Conservation (phyloP, 35 echinoderm and acorn worm species). For the Lytechinus pictus region DNA sequence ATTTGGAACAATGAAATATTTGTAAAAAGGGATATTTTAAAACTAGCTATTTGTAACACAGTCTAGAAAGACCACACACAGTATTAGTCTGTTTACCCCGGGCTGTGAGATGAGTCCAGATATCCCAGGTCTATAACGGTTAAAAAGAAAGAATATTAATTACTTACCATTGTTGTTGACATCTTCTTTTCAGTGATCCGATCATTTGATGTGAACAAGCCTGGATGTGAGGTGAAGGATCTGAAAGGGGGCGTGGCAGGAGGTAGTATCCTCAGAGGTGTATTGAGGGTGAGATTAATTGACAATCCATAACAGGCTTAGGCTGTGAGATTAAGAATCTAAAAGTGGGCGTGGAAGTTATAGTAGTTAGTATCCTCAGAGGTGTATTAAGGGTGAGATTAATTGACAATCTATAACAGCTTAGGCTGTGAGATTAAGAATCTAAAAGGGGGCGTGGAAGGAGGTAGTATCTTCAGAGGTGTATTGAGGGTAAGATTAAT, state of each 20-base stretch:
- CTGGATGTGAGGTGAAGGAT: conserved; percentile 96
- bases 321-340: conserved; percentile 61
- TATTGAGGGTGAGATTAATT: conserved; percentile 74
- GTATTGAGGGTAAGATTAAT: conserved; percentile 79
- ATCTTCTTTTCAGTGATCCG: conserved; percentile 77
- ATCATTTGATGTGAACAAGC: conserved; percentile 99
- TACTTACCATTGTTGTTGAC: background rate
- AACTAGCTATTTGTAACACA: too few species aligned
- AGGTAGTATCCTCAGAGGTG: conserved; percentile 91
- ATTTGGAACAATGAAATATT: too few species aligned
- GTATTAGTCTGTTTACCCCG: too few species aligned
- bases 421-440: conserved; percentile 44
- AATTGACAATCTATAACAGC: background rate
- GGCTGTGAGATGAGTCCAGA: too few species aligned
- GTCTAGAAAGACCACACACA: too few species aligned
- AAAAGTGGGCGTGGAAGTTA: conserved; percentile 93
- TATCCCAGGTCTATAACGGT: too few species aligned
- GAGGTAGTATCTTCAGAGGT: conserved; percentile 90
- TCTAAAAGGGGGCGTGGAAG: conserved; percentile 94
- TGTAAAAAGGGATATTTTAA: too few species aligned
- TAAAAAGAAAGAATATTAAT: too few species aligned
- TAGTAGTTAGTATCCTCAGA: conserved; percentile 89
- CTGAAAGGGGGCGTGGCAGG: conserved; percentile 95
- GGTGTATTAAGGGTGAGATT: conserved; percentile 87
- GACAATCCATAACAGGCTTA: too few species aligned